phyloP scores from a whole-genome alignment of 2,797 vertebrate genomes.

The Ficedula albicollis region DNA sequence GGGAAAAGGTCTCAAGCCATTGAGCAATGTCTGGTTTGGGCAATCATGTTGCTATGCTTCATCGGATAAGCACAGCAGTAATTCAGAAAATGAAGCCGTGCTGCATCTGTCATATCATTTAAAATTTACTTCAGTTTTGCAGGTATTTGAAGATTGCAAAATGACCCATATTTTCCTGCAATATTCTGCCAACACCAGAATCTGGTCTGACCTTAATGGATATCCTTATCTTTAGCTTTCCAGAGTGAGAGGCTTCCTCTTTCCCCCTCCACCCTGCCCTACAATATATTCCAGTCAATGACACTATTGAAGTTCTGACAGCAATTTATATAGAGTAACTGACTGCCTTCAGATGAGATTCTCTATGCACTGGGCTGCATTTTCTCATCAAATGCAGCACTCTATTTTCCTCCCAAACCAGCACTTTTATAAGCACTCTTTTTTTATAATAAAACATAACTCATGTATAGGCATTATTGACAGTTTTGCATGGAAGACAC shows the following conservation, averaged over 20 bases:
- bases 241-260: background rate
- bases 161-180: background rate
- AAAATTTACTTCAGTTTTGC: slow-evolving; percentile 53
- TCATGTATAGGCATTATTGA: background rate
- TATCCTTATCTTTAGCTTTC: slow-evolving; percentile 7
- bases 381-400: slow-evolving; percentile 8
- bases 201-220: background rate
- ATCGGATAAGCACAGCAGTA: slow-evolving; percentile 59
- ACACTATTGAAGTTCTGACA: slow-evolving; percentile 22
- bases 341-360: background rate
- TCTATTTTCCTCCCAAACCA: background rate
- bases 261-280: background rate
- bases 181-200: background rate
- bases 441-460: background rate
- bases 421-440: background rate
- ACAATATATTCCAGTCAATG: slow-evolving; percentile 30
- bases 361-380: background rate
- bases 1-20: slow-evolving; percentile 64
- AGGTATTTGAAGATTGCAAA: slow-evolving; percentile 55
- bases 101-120: slow-evolving; percentile 48
- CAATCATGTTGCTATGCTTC: slow-evolving; percentile 62
- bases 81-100: slow-evolving; percentile 63
- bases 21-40: slow-evolving; percentile 72
- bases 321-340: slow-evolving; percentile 40
- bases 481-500: background rate